These are phyloP conservation scores for Cettia cetti DNA, from an alignment of 2,113 vertebrate species.

Conservation along the genomic window DNA sequence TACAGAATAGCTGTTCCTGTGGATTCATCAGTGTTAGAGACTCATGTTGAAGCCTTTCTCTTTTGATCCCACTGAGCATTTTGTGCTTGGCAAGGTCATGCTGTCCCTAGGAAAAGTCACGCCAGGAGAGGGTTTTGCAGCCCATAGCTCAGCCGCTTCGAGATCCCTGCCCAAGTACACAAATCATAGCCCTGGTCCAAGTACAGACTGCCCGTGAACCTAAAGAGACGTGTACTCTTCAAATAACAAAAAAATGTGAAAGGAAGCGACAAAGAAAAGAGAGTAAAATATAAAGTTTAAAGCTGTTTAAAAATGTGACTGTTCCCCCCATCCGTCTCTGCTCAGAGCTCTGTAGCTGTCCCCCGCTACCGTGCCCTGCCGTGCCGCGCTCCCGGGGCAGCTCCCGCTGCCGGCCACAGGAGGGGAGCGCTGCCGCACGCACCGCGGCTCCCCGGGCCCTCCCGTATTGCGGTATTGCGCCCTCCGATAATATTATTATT, in stretches of 20 bases:
- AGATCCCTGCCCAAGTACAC: not conserved
- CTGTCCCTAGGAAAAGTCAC: not conserved
- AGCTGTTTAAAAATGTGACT: fast-evolving
- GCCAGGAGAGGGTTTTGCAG: not conserved
- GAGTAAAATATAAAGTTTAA: not conserved
- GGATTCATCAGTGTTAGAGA: not conserved
- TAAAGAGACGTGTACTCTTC: fast-evolving
- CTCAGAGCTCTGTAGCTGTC: fast-evolving
- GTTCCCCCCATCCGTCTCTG: not conserved
- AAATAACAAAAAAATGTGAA: not conserved
- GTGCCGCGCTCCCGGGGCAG: not conserved
- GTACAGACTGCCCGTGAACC: fast-evolving
- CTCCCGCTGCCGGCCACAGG: not conserved
- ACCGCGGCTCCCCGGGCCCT: fast-evolving
- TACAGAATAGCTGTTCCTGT: not conserved
- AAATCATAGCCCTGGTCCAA: fast-evolving
- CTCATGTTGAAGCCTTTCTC: not conserved
- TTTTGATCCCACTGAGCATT: not conserved
- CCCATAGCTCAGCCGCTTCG: not conserved
- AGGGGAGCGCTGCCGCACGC: not conserved
- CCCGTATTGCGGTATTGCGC: too few relatives aligned
- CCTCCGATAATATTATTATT: too few relatives aligned
- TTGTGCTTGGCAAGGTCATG: not conserved
- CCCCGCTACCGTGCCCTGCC: not conserved
- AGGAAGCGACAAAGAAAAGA: not conserved